phyloP scores from a whole-genome alignment of 2,797 vertebrate genomes.

The Brotula barbata region DNA sequence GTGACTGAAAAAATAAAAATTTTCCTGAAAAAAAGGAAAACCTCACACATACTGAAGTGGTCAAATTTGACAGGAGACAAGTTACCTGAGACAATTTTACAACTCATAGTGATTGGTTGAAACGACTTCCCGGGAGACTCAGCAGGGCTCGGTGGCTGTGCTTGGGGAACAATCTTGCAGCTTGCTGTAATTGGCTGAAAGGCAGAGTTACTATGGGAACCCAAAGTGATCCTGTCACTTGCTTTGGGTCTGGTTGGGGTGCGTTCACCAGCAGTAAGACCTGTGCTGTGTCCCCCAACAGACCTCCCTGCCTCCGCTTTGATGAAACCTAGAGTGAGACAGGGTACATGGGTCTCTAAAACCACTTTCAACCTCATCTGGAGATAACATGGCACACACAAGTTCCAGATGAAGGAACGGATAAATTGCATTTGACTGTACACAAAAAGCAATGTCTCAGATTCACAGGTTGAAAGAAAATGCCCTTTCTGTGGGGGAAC shows the following conservation, averaged over 20 bases:
- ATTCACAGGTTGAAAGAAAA: no score
- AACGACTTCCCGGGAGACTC: slow-evolving; percentile 98
- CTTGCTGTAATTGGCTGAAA: slow-evolving; percentile 98
- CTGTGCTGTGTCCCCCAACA: slow-evolving; percentile 74
- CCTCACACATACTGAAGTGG: not conserved
- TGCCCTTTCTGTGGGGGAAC: no score
- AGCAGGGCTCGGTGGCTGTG: slow-evolving; percentile 87
- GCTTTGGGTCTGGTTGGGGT: slow-evolving; percentile 87
- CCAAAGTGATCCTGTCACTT: slow-evolving; percentile 88
- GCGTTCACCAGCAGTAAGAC: slow-evolving; percentile 80
- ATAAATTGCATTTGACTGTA: no score
- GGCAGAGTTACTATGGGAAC: slow-evolving; percentile 94
- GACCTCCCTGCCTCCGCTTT: slow-evolving; percentile 81
- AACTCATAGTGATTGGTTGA: slow-evolving; percentile 99
- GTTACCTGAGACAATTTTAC: slow-evolving; percentile 98
- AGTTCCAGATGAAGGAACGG: not conserved
- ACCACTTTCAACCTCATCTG: slow-evolving; percentile 6
- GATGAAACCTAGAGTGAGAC: slow-evolving; percentile 75
- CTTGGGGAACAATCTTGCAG: slow-evolving; percentile 95
- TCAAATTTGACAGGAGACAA: slow-evolving; percentile 16
- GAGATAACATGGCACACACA: slow-evolving; percentile 1
- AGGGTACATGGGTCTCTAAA: not conserved
- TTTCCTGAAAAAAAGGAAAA: not conserved
- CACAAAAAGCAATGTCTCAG: no score
- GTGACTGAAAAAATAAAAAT: not conserved